A percentile compares a stretch with the other conserved stretches of the same genome.
Conservation (phyloP, 2,888 invertebrate species). For the Tetropium fuscum region DNA sequence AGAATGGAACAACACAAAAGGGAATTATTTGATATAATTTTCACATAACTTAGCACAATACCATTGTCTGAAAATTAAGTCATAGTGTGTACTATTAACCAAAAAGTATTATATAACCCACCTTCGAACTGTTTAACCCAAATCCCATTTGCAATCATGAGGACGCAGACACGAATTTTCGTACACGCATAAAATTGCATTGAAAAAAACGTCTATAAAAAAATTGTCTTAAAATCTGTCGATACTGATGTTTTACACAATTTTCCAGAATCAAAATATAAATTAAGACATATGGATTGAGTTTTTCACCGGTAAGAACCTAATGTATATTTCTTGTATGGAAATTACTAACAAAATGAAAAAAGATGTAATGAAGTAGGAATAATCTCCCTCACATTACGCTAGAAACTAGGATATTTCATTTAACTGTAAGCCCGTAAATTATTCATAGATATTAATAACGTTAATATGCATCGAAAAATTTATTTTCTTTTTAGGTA, state of each 20-base stretch:
- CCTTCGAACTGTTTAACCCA: not conserved
- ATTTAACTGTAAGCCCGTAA: too few relatives aligned
- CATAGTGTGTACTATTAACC: not conserved
- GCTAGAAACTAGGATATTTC: too few relatives aligned
- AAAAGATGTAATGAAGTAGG: too few relatives aligned
- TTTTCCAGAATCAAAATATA: not conserved
- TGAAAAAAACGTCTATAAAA: not conserved
- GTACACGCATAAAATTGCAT: not conserved
- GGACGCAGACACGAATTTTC: not conserved
- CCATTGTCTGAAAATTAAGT: not conserved
- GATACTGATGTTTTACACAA: not conserved
- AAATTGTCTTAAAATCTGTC: not conserved
- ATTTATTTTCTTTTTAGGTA: too few relatives aligned
- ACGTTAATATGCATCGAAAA: too few relatives aligned
- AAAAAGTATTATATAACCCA: not conserved
- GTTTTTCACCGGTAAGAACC: constrained; percentile 1
- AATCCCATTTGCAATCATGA: not conserved
- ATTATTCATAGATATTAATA: too few relatives aligned
- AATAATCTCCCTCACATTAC: too few relatives aligned
- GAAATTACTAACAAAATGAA: constrained; percentile 1
- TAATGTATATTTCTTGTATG: not conserved
- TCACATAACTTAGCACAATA: not conserved
- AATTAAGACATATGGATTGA: not conserved
- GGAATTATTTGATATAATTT: not conserved
- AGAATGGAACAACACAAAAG: too few relatives aligned